Evolutionary conservation across 2,113 vertebrate species (phyloP), one percentile per base, ranked within the genome.

Genomic region (Mus pahari): DNA sequence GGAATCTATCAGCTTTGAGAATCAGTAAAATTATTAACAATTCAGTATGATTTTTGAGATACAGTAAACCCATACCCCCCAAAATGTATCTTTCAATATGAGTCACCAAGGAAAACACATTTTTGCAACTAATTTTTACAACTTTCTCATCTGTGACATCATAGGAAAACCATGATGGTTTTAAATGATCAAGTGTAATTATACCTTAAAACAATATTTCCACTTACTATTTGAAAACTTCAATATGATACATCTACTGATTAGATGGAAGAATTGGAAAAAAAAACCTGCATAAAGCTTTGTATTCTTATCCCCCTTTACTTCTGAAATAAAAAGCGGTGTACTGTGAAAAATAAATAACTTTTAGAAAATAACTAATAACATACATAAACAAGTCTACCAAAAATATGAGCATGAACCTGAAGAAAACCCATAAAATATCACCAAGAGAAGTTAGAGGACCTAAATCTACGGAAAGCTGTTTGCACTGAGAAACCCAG

Each of bases 401-500:
- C 74, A 24, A 36, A 87, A 94, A 81, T 31, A 92, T 10, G 36
- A 83, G 58, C 92, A 95, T 70, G 62, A 73, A 68, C 6, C 66
- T 84, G 81, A 95, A 74, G 36, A 96, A 96, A 94, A 73, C 53
- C n/a, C 39, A 53, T 5, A 84, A 93, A 90, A 92, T 53, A 53
- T 94, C 90, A 70, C 60, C 19, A 66, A 88, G 33, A 77, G 71
- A 86, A 92, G 87, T 81, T 55, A 93, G 55, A 39, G 19, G 33
- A 74, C n/a, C 16, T 95, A 89, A 74, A 36, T 93, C 92, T 68
- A 66, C 81, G 86, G 68, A 84, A 92, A 8, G 7, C 22, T 90
- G 26, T 75, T 22, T 36, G n/a, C 50, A 10, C 14, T 42, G 83
- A 86, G 48, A 42, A 70, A n/a, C 9, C 10, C 5, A 58, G 79